A percentile compares a stretch with the other conserved stretches of the same genome.
Evolutionary conservation across 2,113 vertebrate genomes (phyloP).

Genomic region (Nothobranchius kuhntae): DNA sequence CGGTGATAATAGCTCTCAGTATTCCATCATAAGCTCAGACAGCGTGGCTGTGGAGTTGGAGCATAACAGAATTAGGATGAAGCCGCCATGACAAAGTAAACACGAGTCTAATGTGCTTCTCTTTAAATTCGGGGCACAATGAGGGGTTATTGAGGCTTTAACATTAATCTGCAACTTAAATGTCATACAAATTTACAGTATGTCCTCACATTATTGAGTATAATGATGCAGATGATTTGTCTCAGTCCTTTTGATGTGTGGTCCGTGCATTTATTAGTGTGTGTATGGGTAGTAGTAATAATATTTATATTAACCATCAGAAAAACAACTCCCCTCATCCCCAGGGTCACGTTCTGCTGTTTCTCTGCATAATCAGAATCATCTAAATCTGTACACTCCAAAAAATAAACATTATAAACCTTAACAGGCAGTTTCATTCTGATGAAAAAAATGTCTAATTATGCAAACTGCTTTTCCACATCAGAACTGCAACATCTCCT

Average conservation of each 20-base stretch:
- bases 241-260: background rate
- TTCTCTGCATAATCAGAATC: no score
- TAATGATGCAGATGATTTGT: constrained; percentile 18
- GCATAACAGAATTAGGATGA: constrained; percentile 28
- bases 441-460: no score
- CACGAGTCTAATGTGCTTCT: constrained; percentile 42
- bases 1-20: constrained; percentile 19
- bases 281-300: background rate
- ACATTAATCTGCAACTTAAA: constrained; percentile 47
- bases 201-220: constrained; percentile 37
- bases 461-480: no score
- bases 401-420: no score
- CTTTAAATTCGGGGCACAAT: constrained; percentile 43
- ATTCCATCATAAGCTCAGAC: constrained; percentile 36
- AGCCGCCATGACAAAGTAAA: constrained; percentile 44
- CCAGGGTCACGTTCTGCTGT: no score
- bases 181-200: constrained; percentile 41
- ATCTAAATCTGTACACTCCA: no score
- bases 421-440: no score
- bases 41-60: constrained; percentile 28
- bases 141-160: constrained; percentile 47
- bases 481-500: no score
- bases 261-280: constrained; percentile 10
- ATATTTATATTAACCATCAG: background rate
- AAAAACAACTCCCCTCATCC: background rate